Base-by-base conservation (phyloP, 2,797 vertebrate genomes). In the Anisognathus igniventris region DNA sequence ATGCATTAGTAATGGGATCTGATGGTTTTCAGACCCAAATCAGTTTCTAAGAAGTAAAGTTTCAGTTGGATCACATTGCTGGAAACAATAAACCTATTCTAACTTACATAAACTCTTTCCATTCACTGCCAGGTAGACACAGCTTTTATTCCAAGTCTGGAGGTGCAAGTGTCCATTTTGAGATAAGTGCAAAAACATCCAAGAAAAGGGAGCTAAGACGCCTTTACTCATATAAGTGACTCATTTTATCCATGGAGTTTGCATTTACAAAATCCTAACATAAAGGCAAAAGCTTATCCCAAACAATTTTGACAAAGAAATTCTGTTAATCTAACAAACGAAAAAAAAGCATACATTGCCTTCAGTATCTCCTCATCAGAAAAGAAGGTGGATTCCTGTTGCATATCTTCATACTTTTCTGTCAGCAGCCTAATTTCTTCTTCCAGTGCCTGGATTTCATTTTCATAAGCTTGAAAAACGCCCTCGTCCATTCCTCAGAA, bases 361-460 rank as follows among this genome's bases (percentile, higher is more conserved):
- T 91, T 82, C 27, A 96, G 75, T 92, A 98, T 90, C n/a, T 96
- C 86, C 93, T 96, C 91, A 12, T 93, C 93, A 54, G 98, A 97
- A 62, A 97, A 88, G 24, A 97, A 90, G 0, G 83, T 72, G 31
- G 96, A 83, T 71, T 97, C 95, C 30, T 96, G 95, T 39, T 86
- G 76, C 45, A 42, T 54, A 2, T 97, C 94, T 77, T 98, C 93
- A 68, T 96, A 95, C 42, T 98, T 96, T 28, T 91, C 62, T 85
- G 98, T 62, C 90, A 98, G 77, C 1, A 58, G 60, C 45, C 91
- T 50, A 42, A 99, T 98, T 95, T 99, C 98, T 78, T 97, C 97
- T 81, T 98, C 96, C 24, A 99, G 97, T 7, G 23, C 64, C 45
- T 86, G 65, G 14, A 99, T 97, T 93, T 98, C 97, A 31, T 97